A percentile compares a stretch with the other conserved stretches of the same genome.
Conservation (phyloP, 2,113 vertebrate species). For the Oreochromis tanganicae region DNA sequence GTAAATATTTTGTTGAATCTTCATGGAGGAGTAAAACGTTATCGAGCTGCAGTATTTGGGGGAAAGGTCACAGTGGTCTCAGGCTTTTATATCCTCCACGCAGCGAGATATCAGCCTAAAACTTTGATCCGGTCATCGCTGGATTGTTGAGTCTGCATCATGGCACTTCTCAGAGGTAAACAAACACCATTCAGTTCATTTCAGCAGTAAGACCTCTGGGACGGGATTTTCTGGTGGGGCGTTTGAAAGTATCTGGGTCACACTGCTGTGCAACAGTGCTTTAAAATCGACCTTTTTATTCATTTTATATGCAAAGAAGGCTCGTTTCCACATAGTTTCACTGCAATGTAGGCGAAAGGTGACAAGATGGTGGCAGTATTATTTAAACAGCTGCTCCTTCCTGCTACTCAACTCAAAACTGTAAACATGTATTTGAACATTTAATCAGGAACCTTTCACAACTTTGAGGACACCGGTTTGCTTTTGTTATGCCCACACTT, state of each 20-base stretch:
- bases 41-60: conserved; percentile 3
- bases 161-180: conserved; percentile 77
- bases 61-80: conserved; percentile 41
- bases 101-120: neutral
- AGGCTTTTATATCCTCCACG: neutral
- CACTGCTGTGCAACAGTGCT: accelerated
- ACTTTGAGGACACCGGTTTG: neutral
- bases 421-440: neutral
- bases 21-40: neutral
- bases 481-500: neutral
- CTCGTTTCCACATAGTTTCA: neutral
- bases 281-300: neutral
- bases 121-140: neutral
- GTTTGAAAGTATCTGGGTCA: neutral
- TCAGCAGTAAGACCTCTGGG: neutral
- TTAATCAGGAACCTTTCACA: neutral
- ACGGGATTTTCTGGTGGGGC: neutral
- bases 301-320: neutral
- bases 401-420: neutral
- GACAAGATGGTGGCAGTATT: neutral
- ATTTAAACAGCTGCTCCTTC: neutral
- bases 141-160: conserved; percentile 10
- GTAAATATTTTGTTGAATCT: conserved; percentile 36
- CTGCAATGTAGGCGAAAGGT: conserved; percentile 28
- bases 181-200: neutral